These are phyloP conservation scores for Phaethornis superciliosus DNA, from an alignment of 2,113 vertebrate species.

Conservation along the genomic window DNA sequence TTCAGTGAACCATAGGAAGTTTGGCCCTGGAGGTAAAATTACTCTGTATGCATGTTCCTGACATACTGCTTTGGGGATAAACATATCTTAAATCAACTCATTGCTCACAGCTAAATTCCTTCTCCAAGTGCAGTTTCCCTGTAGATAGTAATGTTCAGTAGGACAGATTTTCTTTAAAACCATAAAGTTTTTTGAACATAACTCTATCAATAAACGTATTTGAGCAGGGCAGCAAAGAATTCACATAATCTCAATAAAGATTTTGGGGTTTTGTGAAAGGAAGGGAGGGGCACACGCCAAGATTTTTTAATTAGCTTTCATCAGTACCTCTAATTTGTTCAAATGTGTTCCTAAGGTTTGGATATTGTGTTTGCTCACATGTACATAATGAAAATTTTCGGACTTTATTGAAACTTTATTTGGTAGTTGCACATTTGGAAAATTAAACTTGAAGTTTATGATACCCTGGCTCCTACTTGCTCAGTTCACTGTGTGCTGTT, in stretches of 20 bases:
- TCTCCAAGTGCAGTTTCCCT: slow-evolving; percentile 60
- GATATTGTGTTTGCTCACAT: neutral
- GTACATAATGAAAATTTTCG: neutral
- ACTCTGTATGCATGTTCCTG: slow-evolving; percentile 80
- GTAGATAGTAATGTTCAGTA: slow-evolving; percentile 65
- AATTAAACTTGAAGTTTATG: slow-evolving; percentile 21
- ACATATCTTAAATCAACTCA: slow-evolving; percentile 85
- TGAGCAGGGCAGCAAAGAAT: neutral
- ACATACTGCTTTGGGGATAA: slow-evolving; percentile 84
- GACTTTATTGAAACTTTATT: slow-evolving; percentile 8
- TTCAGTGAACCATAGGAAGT: slow-evolving; percentile 82
- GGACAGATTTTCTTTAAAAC: slow-evolving; percentile 50
- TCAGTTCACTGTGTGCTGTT: neutral
- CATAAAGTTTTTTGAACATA: neutral
- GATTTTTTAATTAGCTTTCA: slow-evolving; percentile 8
- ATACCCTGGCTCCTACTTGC: neutral
- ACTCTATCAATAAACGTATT: slow-evolving; percentile 9
- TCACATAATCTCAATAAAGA: neutral
- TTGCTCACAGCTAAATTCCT: slow-evolving; percentile 79
- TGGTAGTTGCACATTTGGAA: neutral
- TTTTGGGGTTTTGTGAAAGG: neutral
- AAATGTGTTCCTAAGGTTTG: neutral
- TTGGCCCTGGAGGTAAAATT: slow-evolving; percentile 82
- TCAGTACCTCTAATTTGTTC: neutral
- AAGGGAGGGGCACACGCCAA: neutral